Base-by-base conservation (phyloP, 2,888 invertebrate species). In the Hyposoter didymator region DNA sequence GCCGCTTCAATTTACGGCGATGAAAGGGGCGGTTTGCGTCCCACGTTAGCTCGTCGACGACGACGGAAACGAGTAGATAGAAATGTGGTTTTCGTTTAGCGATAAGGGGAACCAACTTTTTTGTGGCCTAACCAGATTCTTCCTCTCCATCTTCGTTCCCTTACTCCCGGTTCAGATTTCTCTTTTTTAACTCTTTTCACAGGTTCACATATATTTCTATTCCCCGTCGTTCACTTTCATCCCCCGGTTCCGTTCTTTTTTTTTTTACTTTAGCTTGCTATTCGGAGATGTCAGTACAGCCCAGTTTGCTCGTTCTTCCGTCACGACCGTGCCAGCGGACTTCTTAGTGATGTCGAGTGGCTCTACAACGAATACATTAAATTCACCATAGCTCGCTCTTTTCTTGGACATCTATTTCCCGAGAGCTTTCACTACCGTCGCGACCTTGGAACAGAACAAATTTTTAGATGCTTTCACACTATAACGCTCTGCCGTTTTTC, bases 301-400 rank as follows among this genome's bases (percentile, higher is more conserved):
- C 55, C 59, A 28, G 45, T 43, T 74, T 59, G 19, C 45, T 59
- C 67, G 32, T 74, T 67, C 22, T 19, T 35, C 47, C 67, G n/a
- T 59, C 35, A 8, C 45, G 2, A 19, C 22, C 64, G n/a, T 35
- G 59, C 78, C 69, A 28, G 66, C 78, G 67, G 72, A 62, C 76
- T 64, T 67, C 32, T 66, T 43, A 59, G 19, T 49, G 81, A 73
- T 47, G 80, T 73, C 67, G 52, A 73, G 72, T 84, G 39, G 72
- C 84, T 89, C 88, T 88, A 85, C 79, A 87, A 88, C 89, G 88
- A 88, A 88, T 88, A 88, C 88, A 88, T 88, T 88, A 86, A 39
- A 89, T 80, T 72, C 75, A 70, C 32, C 84, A 47, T 70, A 75
- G 35, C 62, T 79, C 47, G n/a, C 12, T 59, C 32, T 32, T 62